A percentile compares a stretch with the other conserved stretches of the same genome.
Evolutionary conservation across 2,113 vertebrate genomes (phyloP).

Genomic region (Grammomys surdaster): DNA sequence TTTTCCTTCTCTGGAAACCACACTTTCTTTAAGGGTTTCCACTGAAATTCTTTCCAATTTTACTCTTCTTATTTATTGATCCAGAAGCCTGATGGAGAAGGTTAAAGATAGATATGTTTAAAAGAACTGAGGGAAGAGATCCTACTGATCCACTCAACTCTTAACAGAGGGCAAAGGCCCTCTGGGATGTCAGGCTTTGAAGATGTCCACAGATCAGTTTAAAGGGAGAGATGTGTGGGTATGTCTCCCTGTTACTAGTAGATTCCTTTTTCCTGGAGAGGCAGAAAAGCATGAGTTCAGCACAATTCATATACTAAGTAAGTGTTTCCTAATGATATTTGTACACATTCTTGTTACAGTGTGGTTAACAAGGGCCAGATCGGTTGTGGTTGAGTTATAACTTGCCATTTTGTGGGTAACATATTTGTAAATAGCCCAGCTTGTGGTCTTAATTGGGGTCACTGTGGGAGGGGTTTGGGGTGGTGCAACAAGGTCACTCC

Average conservation of each 20-base stretch:
- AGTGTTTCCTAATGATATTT: slow-evolving; percentile 63
- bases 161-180: background rate
- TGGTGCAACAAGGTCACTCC: slow-evolving; percentile 26
- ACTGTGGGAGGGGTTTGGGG: slow-evolving; percentile 23
- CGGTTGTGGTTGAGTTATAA: slow-evolving; percentile 64
- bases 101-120: slow-evolving; percentile 27
- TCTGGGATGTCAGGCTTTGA: background rate
- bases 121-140: slow-evolving; percentile 26
- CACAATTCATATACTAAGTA: slow-evolving; percentile 38
- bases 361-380: slow-evolving; percentile 62
- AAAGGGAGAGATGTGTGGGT: background rate
- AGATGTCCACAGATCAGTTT: background rate
- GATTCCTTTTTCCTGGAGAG: background rate
- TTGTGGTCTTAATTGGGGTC: slow-evolving; percentile 70
- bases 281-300: slow-evolving; percentile 34
- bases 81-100: slow-evolving; percentile 42
- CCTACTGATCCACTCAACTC: background rate
- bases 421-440: slow-evolving; percentile 65
- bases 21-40: slow-evolving; percentile 53
- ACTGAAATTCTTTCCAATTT: slow-evolving; percentile 60
- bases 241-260: background rate
- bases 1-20: slow-evolving; percentile 34
- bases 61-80: slow-evolving; percentile 50
- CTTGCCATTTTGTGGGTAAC: slow-evolving; percentile 57
- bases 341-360: slow-evolving; percentile 45